Evolutionary conservation across 2,888 invertebrate genomes (phyloP).

Genomic region (Cephus runcator): DNA sequence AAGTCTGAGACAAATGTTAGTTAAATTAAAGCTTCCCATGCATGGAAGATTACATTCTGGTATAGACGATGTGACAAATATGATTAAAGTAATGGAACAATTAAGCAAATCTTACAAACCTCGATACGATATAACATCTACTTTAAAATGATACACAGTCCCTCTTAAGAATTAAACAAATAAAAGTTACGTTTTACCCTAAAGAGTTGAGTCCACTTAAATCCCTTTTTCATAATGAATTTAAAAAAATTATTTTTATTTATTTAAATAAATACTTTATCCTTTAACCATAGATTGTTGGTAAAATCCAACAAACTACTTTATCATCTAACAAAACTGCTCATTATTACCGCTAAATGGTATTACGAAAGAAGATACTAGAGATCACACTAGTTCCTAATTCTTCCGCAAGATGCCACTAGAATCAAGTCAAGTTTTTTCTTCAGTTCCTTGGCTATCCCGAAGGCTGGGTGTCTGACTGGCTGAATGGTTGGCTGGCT

Average conservation of each 20-base stretch:
- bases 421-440: neutral
- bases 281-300: neutral
- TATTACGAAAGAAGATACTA: neutral
- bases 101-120: neutral
- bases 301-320: neutral
- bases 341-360: neutral
- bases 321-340: neutral
- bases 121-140: neutral
- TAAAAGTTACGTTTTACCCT: neutral
- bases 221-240: neutral
- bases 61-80: constrained; percentile 57
- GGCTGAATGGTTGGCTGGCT: neutral
- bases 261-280: neutral
- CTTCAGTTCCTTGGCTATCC: neutral
- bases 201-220: neutral
- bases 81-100: constrained; percentile 41
- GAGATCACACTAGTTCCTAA: neutral
- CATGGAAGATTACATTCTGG: constrained; percentile 67
- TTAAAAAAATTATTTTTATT: neutral
- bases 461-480: neutral
- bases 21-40: constrained; percentile 47
- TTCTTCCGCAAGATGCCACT: neutral
- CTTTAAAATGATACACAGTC: neutral
- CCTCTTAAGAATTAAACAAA: neutral
- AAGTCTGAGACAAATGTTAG: constrained; percentile 60